Evolutionary conservation across 2,888 invertebrate species (phyloP), one percentile per base, ranked within the genome.

Genomic region (Nomada ferruginata): DNA sequence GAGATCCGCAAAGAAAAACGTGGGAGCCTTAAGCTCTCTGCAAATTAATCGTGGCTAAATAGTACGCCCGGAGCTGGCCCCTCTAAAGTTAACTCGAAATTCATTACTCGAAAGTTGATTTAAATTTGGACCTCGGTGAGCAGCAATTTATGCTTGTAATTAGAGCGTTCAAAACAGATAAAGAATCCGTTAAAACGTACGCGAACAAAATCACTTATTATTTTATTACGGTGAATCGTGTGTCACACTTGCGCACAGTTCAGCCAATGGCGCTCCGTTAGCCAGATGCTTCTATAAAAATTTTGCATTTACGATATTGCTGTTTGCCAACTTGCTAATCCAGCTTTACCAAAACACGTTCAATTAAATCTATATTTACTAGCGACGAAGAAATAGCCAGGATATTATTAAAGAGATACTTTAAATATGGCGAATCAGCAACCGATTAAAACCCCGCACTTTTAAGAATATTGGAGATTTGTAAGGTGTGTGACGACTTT

Each of bases 91-190:
- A 18, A 65, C 66, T 76, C 50, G 50, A 74, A 63, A 77, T 72
- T 72, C 2, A 26, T 26, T 26, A 26, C 2, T 26, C 26, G 23
- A 68, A 73, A 68, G 59, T 68, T 61, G 55, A 81, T 70, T 82
- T 69, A 64, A 82, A 82, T 80, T 76, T 69, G 20, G 57, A 52
- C 52, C 47, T 20, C 44, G 68, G 75, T 82, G 66, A 71, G 59
- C 59, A 57, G n/a, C 20, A 9, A 47, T 64, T 52, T 36, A 23
- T 29, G 13, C 61, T 55, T n/a, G n/a, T 18, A 20, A 52, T 42
- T 47, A 9, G 18, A 57, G 61, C 71, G 63, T 26, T 55, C 23
- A 11, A 26, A 29, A 61, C 61, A 57, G 79, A 76, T 79, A 76
- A 61, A 66, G 63, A 26, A 66, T 42, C 20, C 47, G 47, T 59